Conservation (phyloP, 2,888 invertebrate species). For the Synergus umbraculus region DNA sequence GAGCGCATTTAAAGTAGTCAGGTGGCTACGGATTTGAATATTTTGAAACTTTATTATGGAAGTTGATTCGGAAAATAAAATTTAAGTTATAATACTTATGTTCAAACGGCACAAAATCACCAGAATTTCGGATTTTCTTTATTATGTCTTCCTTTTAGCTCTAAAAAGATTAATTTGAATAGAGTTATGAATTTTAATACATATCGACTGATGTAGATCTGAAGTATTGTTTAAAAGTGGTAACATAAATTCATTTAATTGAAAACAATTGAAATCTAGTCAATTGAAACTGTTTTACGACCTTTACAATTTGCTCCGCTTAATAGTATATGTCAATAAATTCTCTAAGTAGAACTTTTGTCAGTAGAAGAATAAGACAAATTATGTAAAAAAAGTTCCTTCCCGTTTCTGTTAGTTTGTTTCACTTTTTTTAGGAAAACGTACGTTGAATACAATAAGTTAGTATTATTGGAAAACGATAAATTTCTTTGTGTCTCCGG, state of each 20-base stretch:
- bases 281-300: no score
- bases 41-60: background rate
- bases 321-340: background rate
- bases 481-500: conserved; percentile 37
- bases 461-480: conserved; percentile 46
- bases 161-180: no score
- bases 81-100: no score
- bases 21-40: background rate
- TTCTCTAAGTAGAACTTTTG: background rate
- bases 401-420: background rate
- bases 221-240: no score
- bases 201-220: no score
- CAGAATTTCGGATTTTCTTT: background rate
- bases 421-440: conserved; percentile 19
- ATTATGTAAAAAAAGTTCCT: conserved; percentile 3
- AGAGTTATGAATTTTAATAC: no score
- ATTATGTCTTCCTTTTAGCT: no score
- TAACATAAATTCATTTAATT: no score
- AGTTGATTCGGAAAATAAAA: background rate
- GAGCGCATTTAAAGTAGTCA: background rate
- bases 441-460: conserved; percentile 12
- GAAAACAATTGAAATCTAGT: no score
- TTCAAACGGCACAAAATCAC: no score
- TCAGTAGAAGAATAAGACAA: background rate
- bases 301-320: no score